Conservation (phyloP, 2,113 vertebrate genomes). For the Tetrao urogallus region DNA sequence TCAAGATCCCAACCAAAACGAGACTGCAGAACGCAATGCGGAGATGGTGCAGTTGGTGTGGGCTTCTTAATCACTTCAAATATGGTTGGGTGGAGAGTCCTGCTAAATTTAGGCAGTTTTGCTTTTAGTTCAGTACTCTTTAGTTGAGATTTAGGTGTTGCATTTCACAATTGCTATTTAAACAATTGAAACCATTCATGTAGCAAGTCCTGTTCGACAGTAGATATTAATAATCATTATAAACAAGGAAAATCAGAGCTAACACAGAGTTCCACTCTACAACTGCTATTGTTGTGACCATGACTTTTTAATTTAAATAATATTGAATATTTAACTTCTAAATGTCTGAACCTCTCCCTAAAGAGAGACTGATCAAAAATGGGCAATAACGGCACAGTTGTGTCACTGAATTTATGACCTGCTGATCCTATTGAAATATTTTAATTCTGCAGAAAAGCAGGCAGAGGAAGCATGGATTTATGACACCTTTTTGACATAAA, state of each 20-base stretch:
- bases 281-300: background rate
- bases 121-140: background rate
- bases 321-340: background rate
- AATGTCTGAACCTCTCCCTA: background rate
- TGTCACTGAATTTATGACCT: slow-evolving; percentile 17
- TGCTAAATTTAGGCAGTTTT: background rate
- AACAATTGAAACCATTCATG: background rate
- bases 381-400: background rate
- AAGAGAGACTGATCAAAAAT: slow-evolving; percentile 15
- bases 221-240: background rate
- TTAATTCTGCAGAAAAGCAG: slow-evolving; percentile 2
- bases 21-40: background rate
- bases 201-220: background rate
- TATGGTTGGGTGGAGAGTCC: background rate
- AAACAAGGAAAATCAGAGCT: background rate
- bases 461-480: background rate
- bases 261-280: background rate
- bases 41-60: background rate
- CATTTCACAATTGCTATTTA: background rate
- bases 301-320: background rate
- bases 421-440: background rate
- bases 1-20: background rate
- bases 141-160: background rate
- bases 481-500: background rate
- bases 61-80: background rate